Evolutionary conservation across 1,140 invertebrate genomes (phyloP), one percentile per base, ranked within the genome.

Genomic region (Dryas iulia): DNA sequence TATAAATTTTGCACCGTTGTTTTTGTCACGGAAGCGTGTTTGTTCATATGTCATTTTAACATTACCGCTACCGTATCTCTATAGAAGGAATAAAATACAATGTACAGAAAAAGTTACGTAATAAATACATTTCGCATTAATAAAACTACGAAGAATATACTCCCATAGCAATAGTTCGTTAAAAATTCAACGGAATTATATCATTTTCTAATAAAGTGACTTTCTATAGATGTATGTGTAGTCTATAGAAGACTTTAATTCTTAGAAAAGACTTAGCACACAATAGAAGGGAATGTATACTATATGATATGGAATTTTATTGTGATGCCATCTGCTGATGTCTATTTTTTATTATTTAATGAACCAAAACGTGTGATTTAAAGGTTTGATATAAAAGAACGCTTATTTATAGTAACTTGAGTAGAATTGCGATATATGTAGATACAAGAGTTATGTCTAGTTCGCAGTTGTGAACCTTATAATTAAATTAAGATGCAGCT

Each of bases 401-500:
- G n/a, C n/a, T n/a, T n/a, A n/a, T n/a, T n/a, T n/a, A n/a, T n/a
- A n/a, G n/a, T n/a, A n/a, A n/a, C n/a, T n/a, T n/a, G n/a, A n/a
- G n/a, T n/a, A n/a, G n/a, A n/a, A n/a, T n/a, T n/a, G n/a, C n/a
- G n/a, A n/a, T n/a, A n/a, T n/a, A n/a, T n/a, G n/a, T 47, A 47
- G 39, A 5, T 47, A 47, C 6, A 35, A 18, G 8, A 18, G 39
- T 47, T 47, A 47, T 18, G 39, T 23, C 24, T 62, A 53, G 26
- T 25, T 52, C 59, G 39, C 39, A 62, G 35, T 62, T 52, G 59
- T 62, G 18, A 62, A 33, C 47, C 26, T 52, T 61, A 65, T 60
- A 66, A 47, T 30, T 59, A 61, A 35, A 60, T 67, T 56, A 52
- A 70, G 69, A 67, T 74, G 72, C 73, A 74, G 73, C 69, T 74